A percentile compares a stretch with the other conserved stretches of the same genome.
These are phyloP conservation scores for Euschistus heros DNA, from an alignment of 1,140 invertebrate species.

Conservation along the genomic window DNA sequence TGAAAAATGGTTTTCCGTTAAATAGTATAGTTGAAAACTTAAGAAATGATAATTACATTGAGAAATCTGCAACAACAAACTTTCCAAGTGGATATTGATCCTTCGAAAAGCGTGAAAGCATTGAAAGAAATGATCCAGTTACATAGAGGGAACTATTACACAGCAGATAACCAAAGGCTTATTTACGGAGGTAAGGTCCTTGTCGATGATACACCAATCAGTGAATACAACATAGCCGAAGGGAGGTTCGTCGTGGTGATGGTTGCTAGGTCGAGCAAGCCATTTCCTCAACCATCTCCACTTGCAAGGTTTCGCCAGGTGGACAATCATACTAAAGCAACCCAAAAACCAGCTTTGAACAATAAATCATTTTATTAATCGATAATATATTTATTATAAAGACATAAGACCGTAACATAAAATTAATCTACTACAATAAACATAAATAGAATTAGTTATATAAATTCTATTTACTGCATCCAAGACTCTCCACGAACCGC, in stretches of 20 bases:
- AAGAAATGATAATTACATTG: slow-evolving; percentile 74
- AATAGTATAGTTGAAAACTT: not conserved
- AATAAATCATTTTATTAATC: not conserved
- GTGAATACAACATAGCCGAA: slow-evolving; percentile 89
- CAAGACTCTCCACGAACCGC: too few species aligned
- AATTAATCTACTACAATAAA: too few species aligned
- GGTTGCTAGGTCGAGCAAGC: slow-evolving; percentile 80
- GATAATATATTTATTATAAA: too few species aligned
- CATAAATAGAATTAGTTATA: too few species aligned
- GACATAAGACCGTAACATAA: too few species aligned
- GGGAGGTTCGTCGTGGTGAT: slow-evolving; percentile 97
- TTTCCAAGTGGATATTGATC: slow-evolving; percentile 83
- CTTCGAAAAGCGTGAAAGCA: slow-evolving; percentile 71
- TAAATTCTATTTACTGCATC: too few species aligned
- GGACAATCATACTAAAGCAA: slow-evolving; percentile 35
- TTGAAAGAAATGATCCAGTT: slow-evolving; percentile 87
- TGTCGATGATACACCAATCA: slow-evolving; percentile 71
- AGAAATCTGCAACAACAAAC: slow-evolving; percentile 91
- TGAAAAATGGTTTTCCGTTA: not conserved
- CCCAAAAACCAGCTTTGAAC: slow-evolving; percentile 24
- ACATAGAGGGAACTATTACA: slow-evolving; percentile 76
- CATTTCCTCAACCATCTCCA: slow-evolving; percentile 34
- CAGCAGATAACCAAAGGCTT: slow-evolving; percentile 78
- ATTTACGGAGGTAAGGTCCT: slow-evolving; percentile 94
- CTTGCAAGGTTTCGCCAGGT: slow-evolving; percentile 30